phyloP scores from a whole-genome alignment of 2,797 vertebrate genomes.

The Eupleurogrammus muticus region DNA sequence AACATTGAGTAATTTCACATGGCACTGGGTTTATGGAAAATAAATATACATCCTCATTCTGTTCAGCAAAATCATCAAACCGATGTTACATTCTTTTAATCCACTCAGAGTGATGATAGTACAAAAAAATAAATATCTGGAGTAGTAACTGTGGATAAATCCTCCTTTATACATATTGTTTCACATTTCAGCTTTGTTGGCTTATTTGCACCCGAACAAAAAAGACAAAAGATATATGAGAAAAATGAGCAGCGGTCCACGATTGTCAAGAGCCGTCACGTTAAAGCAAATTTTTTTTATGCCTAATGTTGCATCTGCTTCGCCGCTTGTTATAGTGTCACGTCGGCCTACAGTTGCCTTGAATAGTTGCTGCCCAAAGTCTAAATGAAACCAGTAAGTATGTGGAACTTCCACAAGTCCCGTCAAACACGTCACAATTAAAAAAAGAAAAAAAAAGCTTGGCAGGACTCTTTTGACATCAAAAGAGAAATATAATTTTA shows the following conservation, averaged over 20 bases:
- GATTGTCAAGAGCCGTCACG: conserved; percentile 80
- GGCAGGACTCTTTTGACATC: conserved; percentile 24
- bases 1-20: conserved; percentile 58
- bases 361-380: conserved; percentile 1
- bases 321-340: conserved; percentile 22
- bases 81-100: conserved; percentile 60
- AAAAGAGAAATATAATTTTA: not conserved
- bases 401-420: not conserved
- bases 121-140: conserved; percentile 55
- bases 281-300: conserved; percentile 67
- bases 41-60: conserved; percentile 66
- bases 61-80: conserved; percentile 31
- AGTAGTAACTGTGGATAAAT: conserved; percentile 29
- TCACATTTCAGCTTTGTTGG: conserved; percentile 46
- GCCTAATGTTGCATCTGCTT: conserved; percentile 9
- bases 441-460: not conserved
- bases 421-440: not conserved
- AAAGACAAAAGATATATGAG: conserved; percentile 17
- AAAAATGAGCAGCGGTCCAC: conserved; percentile 37
- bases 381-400: conserved; percentile 7
- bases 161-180: conserved; percentile 36
- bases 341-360: not conserved
- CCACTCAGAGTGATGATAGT: conserved; percentile 24
- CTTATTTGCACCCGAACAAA: conserved; percentile 37
- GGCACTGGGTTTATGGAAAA: conserved; percentile 58